Base-by-base conservation (phyloP, 2,888 invertebrate genomes). In the Callyntrura guangdongensis region DNA sequence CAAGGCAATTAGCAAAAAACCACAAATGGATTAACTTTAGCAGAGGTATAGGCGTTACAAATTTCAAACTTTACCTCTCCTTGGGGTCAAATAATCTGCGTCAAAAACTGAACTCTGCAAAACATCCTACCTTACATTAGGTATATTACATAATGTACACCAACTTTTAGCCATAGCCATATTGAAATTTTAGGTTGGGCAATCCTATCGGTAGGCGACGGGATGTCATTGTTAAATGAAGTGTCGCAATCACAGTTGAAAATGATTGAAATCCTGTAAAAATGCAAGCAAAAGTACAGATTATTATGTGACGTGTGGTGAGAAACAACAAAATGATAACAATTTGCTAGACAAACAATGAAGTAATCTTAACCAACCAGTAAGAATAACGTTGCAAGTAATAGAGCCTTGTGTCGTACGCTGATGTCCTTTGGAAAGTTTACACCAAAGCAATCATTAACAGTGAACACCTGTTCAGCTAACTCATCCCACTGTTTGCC, bases 381-480 rank as follows among this genome's bases (percentile, higher is more conserved):
- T 25, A 92, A 61, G 67, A 92, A 91, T 45, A 91, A 45, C 11
- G 89, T 82, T 8, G 89, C 91, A 17, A 92, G 64, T 1, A 92
- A 59, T 4, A 92, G 67, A 5, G 91, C 92, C 72, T 92, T 92
- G 56, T 92, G 92, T 45, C 92, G 81, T 11, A 92, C 92, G 84
- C 91, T 91, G 17, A 91, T 56, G 20, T 92, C 91, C 81, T 83
- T 86, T 5, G 92, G 92, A 74, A 92, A 92, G 77, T 86, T 91
- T 6, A 89, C 92, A 47, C 92, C 89, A 86, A 91, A 90, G 67
- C 88, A 90, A 17, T 91, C 83, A 67, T 82, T 74, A 14, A 91
- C 49, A 9, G 81, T 36, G 59, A 86, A 91, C 17, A 86, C 61
- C 1, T 56, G 25, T 27, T 89, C 89, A 11, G 85, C 84, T 12